phyloP scores from a whole-genome alignment of 2,888 invertebrate species.

The Rhimphoctona megacephalus region DNA sequence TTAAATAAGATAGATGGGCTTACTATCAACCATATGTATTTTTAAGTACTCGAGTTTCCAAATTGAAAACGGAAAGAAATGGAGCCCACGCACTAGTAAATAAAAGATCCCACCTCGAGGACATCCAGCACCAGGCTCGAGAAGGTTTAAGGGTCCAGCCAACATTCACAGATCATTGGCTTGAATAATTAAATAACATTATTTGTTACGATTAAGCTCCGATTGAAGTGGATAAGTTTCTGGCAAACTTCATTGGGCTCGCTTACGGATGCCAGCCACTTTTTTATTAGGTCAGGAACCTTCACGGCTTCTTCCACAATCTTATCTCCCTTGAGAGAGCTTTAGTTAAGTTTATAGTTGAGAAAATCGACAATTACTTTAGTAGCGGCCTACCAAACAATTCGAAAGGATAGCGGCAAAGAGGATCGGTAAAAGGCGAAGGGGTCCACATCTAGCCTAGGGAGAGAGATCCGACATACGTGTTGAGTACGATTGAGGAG shows the following conservation, averaged over 20 bases:
- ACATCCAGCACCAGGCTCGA: neutral
- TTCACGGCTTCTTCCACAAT: conserved; percentile 1
- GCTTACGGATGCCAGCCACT: neutral
- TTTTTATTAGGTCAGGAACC: conserved; percentile 2
- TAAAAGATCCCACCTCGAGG: neutral
- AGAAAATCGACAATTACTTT: neutral
- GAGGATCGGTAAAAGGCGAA: neutral
- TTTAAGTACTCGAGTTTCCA: conserved; percentile 12
- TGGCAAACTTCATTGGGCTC: neutral
- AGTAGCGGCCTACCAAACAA: neutral
- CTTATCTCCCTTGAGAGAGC: neutral
- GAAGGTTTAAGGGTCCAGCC: neutral
- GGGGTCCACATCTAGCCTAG: conserved; percentile 22
- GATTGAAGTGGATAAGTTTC: neutral
- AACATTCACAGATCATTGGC: neutral
- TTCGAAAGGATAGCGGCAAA: neutral
- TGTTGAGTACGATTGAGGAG: conserved; percentile 25
- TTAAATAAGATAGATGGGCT: conserved; percentile 33
- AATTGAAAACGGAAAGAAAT: neutral
- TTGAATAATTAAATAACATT: neutral
- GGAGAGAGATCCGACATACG: conserved; percentile 38
- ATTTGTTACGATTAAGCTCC: too few species aligned
- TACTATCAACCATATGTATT: neutral
- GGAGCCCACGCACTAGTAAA: neutral
- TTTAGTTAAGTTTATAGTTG: neutral